phyloP scores from a whole-genome alignment of 37 sponge, comb jelly and placozoan species.

The Bolinopsis microptera region DNA sequence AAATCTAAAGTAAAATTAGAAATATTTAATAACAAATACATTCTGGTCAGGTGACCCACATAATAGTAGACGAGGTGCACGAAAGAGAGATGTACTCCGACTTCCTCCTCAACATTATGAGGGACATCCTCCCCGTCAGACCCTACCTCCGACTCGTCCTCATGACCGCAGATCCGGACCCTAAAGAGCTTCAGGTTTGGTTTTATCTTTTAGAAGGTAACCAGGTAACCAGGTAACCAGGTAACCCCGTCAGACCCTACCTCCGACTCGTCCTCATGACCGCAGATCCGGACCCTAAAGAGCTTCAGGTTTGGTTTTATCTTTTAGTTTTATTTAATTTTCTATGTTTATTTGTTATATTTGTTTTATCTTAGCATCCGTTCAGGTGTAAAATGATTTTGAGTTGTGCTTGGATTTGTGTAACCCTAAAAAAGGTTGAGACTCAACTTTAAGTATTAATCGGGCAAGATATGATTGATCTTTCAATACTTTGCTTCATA shows the following conservation, averaged over 20 bases:
- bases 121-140: conserved; percentile 71
- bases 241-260: conserved; percentile 70
- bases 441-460: too few relatives aligned
- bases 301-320: conserved; percentile 42
- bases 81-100: conserved; percentile 80
- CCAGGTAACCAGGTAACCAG: too few relatives aligned
- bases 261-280: conserved; percentile 89
- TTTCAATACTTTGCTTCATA: too few relatives aligned
- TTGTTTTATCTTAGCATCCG: too few relatives aligned
- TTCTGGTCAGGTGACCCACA: conserved; percentile 72
- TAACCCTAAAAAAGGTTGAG: too few relatives aligned
- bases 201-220: neutral
- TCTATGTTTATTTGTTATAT: too few relatives aligned
- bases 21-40: too few relatives aligned
- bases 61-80: conserved; percentile 89
- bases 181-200: conserved; percentile 47
- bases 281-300: conserved; percentile 67
- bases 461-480: too few relatives aligned
- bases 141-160: conserved; percentile 87
- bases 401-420: too few relatives aligned
- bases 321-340: too few relatives aligned
- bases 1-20: too few relatives aligned
- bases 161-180: conserved; percentile 79
- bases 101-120: conserved; percentile 79
- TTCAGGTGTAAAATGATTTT: too few relatives aligned